Conservation (phyloP, 2,113 vertebrate genomes). For the Notothenia rossii region DNA sequence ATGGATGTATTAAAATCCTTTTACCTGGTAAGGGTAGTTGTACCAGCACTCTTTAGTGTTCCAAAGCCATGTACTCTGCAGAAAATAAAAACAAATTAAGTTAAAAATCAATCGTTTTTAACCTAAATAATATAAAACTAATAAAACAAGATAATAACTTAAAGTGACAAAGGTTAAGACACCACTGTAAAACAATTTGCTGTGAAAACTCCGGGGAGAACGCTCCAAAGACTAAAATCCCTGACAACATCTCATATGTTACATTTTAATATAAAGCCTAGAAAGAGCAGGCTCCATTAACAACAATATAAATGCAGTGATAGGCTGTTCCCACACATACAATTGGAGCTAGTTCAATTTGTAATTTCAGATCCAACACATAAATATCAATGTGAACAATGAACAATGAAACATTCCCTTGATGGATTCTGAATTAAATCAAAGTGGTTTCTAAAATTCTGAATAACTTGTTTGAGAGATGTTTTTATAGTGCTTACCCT, state of each 20-base stretch:
- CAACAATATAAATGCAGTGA: neutral
- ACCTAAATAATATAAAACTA: neutral
- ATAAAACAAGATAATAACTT: neutral
- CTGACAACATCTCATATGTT: conserved; percentile 6
- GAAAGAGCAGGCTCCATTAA: conserved; percentile 3
- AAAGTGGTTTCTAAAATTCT: conserved; percentile 1
- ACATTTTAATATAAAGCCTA: conserved; percentile 4
- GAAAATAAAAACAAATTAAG: conserved; percentile 32
- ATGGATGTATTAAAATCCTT: neutral
- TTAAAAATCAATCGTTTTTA: neutral
- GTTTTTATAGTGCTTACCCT: neutral
- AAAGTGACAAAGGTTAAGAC: neutral
- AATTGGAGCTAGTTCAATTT: conserved; percentile 12
- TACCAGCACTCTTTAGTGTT: conserved; percentile 97
- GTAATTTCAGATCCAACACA: conserved; percentile 29
- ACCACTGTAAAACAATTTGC: neutral
- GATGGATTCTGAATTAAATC: conserved; percentile 25
- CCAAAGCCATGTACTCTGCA: conserved; percentile 95
- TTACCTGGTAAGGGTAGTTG: conserved; percentile 98
- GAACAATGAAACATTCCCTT: conserved; percentile 11
- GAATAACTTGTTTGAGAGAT: neutral
- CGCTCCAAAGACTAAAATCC: neutral
- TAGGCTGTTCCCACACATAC: conserved; percentile 17
- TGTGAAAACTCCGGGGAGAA: neutral
- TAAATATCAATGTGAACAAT: conserved; percentile 10